Evolutionary conservation across 1,140 invertebrate species (phyloP).

Genomic region (Atta colombica): DNA sequence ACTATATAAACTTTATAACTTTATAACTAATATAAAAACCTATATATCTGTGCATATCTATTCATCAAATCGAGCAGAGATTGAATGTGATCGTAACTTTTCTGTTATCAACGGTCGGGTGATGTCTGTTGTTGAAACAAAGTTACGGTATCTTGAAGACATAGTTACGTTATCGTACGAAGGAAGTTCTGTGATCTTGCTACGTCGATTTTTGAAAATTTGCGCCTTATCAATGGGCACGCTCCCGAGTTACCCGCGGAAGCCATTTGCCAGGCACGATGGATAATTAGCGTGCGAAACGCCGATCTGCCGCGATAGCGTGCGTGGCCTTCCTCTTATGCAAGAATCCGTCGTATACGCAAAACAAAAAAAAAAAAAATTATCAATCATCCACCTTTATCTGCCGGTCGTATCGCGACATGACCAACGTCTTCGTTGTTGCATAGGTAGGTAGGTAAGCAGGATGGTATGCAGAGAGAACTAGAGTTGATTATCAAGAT

Average conservation of each 20-base stretch:
- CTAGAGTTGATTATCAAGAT: slow-evolving; percentile 58
- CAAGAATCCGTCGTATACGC: slow-evolving; percentile 61
- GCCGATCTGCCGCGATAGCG: slow-evolving; percentile 69
- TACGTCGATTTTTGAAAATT: slow-evolving; percentile 62
- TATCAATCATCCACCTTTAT: slow-evolving; percentile 70
- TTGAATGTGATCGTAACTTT: not conserved
- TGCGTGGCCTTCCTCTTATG: slow-evolving; percentile 74
- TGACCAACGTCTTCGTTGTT: slow-evolving; percentile 35
- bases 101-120: not conserved
- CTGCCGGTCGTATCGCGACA: slow-evolving; percentile 49
- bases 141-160: not conserved
- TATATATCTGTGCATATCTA: not conserved
- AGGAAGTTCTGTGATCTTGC: not conserved
- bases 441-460: slow-evolving; percentile 10
- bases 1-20: not conserved
- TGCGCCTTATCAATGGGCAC: slow-evolving; percentile 60
- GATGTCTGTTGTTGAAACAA: not conserved
- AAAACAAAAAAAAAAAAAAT: slow-evolving; percentile 67
- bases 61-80: not conserved
- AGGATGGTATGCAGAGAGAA: slow-evolving; percentile 11
- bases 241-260: slow-evolving; percentile 70
- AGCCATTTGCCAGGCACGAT: slow-evolving; percentile 76
- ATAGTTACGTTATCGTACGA: slow-evolving; percentile 20
- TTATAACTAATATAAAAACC: no score
- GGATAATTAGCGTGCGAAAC: slow-evolving; percentile 76